Conservation (phyloP, 2,888 invertebrate species). For the Leptothorax acervorum region DNA sequence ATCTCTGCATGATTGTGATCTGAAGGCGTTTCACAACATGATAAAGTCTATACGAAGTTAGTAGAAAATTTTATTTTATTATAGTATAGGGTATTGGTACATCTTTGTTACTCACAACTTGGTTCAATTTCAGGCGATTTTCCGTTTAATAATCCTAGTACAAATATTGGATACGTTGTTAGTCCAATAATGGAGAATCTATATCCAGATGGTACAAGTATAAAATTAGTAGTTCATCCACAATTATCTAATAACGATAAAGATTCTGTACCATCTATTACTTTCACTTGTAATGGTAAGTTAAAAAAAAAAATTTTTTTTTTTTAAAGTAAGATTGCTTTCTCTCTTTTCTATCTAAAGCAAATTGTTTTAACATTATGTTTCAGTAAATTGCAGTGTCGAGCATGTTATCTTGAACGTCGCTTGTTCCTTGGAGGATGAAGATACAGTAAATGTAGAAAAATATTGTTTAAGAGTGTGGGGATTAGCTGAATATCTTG, state of each 20-base stretch:
- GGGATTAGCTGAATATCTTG: slow-evolving; percentile 96
- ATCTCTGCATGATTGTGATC: slow-evolving; percentile 91
- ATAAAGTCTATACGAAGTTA: slow-evolving; percentile 92
- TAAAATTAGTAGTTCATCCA: slow-evolving; percentile 94
- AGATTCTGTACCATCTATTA: slow-evolving; percentile 89
- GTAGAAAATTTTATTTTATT: slow-evolving; percentile 77
- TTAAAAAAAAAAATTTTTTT: neutral
- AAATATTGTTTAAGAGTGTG: slow-evolving; percentile 91
- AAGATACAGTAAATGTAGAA: slow-evolving; percentile 88
- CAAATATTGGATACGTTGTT: slow-evolving; percentile 95
- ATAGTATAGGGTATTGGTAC: neutral
- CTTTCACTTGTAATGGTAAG: slow-evolving; percentile 97
- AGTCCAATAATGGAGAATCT: slow-evolving; percentile 94
- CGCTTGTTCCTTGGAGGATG: slow-evolving; percentile 92
- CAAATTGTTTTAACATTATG: neutral
- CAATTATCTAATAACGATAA: slow-evolving; percentile 87
- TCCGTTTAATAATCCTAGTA: slow-evolving; percentile 90
- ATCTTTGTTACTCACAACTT: neutral
- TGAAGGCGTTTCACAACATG: slow-evolving; percentile 94
- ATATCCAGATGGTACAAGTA: slow-evolving; percentile 93
- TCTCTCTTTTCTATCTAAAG: neutral
- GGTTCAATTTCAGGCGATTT: slow-evolving; percentile 88
- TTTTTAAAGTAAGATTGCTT: neutral
- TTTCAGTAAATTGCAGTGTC: slow-evolving; percentile 93
- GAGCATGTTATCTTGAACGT: slow-evolving; percentile 95